Evolutionary conservation across 1,140 invertebrate genomes (phyloP).

Genomic region (Brachionus koreanus): DNA sequence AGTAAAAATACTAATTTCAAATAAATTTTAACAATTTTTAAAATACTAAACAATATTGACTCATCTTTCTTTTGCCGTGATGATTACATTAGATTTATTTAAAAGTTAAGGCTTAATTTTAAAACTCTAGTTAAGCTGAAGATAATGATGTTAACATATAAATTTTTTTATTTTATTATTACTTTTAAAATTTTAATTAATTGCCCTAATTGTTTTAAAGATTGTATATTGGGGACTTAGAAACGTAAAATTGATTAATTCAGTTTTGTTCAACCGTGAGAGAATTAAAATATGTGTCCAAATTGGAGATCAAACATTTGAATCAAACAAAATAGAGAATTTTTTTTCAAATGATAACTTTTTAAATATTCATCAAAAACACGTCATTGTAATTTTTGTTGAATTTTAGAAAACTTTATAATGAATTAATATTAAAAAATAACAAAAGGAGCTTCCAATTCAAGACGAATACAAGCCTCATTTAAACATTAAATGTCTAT

Average conservation of each 20-base stretch:
- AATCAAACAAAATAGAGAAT: conserved; percentile 30
- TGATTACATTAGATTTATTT: too few relatives aligned
- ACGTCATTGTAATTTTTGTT: not conserved
- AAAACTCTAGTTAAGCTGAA: too few relatives aligned
- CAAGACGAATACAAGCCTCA: conserved; percentile 37
- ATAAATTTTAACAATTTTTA: too few relatives aligned
- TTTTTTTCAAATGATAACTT: conserved; percentile 26
- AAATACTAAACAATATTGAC: too few relatives aligned
- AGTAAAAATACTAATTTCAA: too few relatives aligned
- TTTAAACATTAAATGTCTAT: conserved; percentile 37
- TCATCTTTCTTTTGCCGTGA: too few relatives aligned
- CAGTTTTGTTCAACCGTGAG: not conserved
- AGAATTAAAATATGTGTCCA: conserved; percentile 24
- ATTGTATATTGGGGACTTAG: conserved; percentile 22
- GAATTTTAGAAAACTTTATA: not conserved
- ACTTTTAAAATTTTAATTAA: not conserved
- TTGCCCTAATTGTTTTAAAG: not conserved
- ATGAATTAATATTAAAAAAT: not conserved
- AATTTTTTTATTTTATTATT: too few relatives aligned
- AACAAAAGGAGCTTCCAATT: not conserved
- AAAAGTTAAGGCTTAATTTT: too few relatives aligned
- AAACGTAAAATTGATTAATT: not conserved
- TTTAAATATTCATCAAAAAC: conserved; percentile 2
- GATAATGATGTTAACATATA: too few relatives aligned
- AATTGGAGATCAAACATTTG: conserved; percentile 23